Percentiles rank a stretch among this genome's conserved stretches.
Conservation (phyloP, 2,797 vertebrate species). For the Lepidocolaptes lacrymiger region DNA sequence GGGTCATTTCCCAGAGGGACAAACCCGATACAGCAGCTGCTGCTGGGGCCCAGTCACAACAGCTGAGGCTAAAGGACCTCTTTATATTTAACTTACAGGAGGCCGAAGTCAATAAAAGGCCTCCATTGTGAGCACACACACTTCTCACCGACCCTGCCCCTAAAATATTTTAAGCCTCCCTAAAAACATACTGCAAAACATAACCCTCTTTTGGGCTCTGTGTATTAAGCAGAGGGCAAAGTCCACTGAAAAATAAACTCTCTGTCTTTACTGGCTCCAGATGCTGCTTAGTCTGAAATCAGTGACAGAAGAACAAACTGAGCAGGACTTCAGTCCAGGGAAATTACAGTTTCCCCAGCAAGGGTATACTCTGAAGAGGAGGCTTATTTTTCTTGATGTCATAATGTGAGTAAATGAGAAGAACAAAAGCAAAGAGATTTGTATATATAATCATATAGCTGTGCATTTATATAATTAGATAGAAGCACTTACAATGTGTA, state of each 20-base stretch:
- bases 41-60: conserved; percentile 41
- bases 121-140: conserved; percentile 48
- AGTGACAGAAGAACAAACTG: not conserved
- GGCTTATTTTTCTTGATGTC: conserved; percentile 40
- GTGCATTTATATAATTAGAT: conserved; percentile 70
- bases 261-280: conserved; percentile 42
- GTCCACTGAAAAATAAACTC: conserved; percentile 53
- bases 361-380: conserved; percentile 22
- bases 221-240: conserved; percentile 39
- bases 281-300: conserved; percentile 26
- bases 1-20: conserved; percentile 61
- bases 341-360: conserved; percentile 50
- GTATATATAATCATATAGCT: conserved; percentile 76
- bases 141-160: not conserved
- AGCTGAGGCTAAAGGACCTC: conserved; percentile 67
- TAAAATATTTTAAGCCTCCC: conserved; percentile 59
- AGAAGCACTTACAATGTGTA: conserved; percentile 67
- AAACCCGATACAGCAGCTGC: conserved; percentile 65
- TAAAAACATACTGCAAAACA: conserved; percentile 47
- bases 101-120: conserved; percentile 66
- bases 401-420: conserved; percentile 53
- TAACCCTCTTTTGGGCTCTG: conserved; percentile 17
- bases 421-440: conserved; percentile 62
- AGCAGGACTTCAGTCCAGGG: not conserved
- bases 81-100: conserved; percentile 48